A percentile compares a stretch with the other conserved stretches of the same genome.
These are phyloP conservation scores for Diaperis boleti DNA, from an alignment of 2,888 invertebrate species.

Conservation along the genomic window DNA sequence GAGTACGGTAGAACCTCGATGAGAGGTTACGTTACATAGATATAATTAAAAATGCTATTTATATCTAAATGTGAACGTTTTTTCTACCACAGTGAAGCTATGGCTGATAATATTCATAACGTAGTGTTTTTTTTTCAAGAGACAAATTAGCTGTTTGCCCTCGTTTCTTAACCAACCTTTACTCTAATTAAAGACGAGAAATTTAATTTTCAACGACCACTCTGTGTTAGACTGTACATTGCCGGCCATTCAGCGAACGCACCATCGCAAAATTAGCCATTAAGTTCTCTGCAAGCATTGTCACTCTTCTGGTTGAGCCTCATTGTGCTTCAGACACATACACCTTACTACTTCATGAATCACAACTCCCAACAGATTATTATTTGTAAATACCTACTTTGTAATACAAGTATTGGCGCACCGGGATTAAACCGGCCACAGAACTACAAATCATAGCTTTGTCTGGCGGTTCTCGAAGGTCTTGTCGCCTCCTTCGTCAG, in stretches of 20 bases:
- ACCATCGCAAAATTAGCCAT: constrained; percentile 32
- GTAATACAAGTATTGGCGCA: constrained; percentile 28
- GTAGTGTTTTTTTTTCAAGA: no score
- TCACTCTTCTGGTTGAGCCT: neutral
- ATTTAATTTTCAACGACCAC: no score
- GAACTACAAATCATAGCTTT: constrained; percentile 26
- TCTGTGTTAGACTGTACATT: no score
- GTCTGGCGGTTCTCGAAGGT: constrained; percentile 26
- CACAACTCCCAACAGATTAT: constrained; percentile 32
- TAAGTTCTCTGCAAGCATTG: constrained; percentile 18
- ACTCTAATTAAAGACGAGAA: no score
- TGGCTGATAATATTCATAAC: no score
- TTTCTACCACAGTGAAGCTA: no score
- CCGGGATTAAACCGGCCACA: constrained; percentile 19
- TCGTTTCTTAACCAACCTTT: no score
- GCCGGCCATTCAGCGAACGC: constrained; percentile 40
- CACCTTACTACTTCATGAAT: constrained; percentile 30
- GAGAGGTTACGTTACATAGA: no score
- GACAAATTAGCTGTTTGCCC: no score
- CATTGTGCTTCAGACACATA: constrained; percentile 13
- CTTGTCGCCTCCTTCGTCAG: neutral
- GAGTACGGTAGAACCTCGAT: no score
- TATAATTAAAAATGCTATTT: no score
- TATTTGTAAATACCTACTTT: constrained; percentile 30
- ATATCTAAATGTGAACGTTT: no score